Percentiles rank a stretch among this genome's conserved stretches.
Evolutionary conservation across 2,888 invertebrate species (phyloP).

Genomic region (Epinotia nisella): DNA sequence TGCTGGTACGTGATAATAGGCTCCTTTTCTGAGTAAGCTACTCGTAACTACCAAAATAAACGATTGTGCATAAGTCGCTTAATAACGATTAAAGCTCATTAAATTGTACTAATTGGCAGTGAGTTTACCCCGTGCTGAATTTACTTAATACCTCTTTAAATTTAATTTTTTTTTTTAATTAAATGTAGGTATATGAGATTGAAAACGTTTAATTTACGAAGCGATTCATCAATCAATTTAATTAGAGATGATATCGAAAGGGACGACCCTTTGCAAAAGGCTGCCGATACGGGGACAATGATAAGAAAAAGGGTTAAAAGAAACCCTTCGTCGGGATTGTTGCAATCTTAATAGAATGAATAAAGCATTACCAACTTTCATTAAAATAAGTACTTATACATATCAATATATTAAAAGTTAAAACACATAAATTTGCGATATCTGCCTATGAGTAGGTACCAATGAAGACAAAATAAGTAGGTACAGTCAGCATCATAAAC

Average conservation of each 20-base stretch:
- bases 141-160: background rate
- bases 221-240: constrained; percentile 38
- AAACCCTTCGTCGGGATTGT: constrained; percentile 15
- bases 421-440: background rate
- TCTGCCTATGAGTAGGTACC: background rate
- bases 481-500: too few species aligned
- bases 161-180: background rate
- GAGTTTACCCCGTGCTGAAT: background rate
- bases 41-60: background rate
- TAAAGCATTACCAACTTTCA: background rate
- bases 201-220: constrained; percentile 11
- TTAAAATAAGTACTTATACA: background rate
- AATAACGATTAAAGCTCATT: background rate
- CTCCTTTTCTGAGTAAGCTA: constrained; percentile 5
- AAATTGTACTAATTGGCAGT: background rate
- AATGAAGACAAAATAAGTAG: too few species aligned
- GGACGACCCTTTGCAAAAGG: constrained; percentile 24
- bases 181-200: background rate
- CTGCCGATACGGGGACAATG: constrained; percentile 16
- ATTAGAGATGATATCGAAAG: constrained; percentile 40
- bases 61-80: constrained; percentile 1
- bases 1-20: background rate
- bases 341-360: constrained; percentile 20
- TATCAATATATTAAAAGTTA: background rate
- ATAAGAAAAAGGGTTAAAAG: constrained; percentile 35